Evolutionary conservation across 2,888 invertebrate species (phyloP), one percentile per base, ranked within the genome.

Genomic region (Scaptodrosophila latifasciaeformis): DNA sequence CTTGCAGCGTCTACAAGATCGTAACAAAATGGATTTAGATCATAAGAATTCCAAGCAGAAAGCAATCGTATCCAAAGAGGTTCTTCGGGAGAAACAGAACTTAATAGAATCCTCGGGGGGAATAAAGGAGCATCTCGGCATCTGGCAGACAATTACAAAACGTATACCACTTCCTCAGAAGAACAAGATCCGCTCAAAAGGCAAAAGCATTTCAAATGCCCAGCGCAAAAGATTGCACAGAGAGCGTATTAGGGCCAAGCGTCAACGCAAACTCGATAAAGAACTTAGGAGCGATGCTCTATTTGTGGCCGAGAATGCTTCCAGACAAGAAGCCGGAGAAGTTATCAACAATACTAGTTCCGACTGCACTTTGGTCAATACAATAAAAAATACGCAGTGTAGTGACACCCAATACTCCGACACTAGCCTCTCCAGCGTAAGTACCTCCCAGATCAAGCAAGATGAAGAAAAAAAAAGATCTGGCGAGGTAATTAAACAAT

Each of bases 271-370:
- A 17, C 35, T 76, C 0, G 70, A 67, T 7, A 10, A 40, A 19
- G 77, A 72, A 17, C 67, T 77, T 0, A 59, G 54, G 0, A 40
- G 48, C 12, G 71, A 72, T 51, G 67, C 67, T 3, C 47, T 59
- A 4, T 72, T 72, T 1, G 15, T 77, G 15, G 29, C 44, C 1
- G 1, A 58, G 18, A 58, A 63, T 13, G 43, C 64, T 13, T 37
- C 53, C 1, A n/a, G 1, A 0, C 31, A 18, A 17, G 24, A 15
- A 2, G 31, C 29, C 2, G 7, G 10, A 24, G 24, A 5, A 7
- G 7, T 5, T 5, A 24, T 24, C 24, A 3, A 7, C 24, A 24
- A 7, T 7, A 24, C 24, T n/a, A n/a, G n/a, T n/a, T n/a, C n/a
- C n/a, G n/a, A n/a, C n/a, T n/a, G n/a, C n/a, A n/a, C n/a, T n/a